phyloP scores from a whole-genome alignment of 2,113 vertebrate genomes.

The Etheostoma spectabile region DNA sequence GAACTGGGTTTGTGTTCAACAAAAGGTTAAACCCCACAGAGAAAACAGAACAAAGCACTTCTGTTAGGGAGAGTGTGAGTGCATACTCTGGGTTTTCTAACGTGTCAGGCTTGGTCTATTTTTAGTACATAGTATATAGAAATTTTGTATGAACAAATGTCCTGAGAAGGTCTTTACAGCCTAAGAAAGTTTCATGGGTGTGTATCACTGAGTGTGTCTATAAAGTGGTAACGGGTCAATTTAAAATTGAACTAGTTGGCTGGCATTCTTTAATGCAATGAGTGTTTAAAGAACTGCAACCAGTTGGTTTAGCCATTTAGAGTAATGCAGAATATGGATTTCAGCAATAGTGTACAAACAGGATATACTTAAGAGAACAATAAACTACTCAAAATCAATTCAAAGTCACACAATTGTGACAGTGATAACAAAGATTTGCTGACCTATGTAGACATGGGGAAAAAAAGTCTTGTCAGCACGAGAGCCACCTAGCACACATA shows the following conservation, averaged over 20 bases:
- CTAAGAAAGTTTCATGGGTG: neutral
- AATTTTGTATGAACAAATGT: neutral
- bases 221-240: neutral
- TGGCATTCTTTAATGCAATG: neutral
- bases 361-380: conserved; percentile 3
- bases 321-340: neutral
- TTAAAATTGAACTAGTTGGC: neutral
- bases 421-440: neutral
- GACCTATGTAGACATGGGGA: neutral
- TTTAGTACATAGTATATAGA: neutral
- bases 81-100: conserved; percentile 13
- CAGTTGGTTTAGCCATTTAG: neutral
- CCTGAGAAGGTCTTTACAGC: neutral
- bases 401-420: conserved; percentile 9
- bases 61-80: neutral
- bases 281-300: neutral
- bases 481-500: neutral
- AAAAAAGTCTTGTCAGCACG: neutral
- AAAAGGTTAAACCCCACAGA: conserved; percentile 28
- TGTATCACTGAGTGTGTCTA: neutral
- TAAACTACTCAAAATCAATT: conserved; percentile 17
- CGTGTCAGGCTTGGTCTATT: neutral
- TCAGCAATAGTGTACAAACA: neutral
- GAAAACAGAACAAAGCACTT: conserved; percentile 24
- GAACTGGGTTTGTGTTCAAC: conserved; percentile 11